Conservation (phyloP, 2,888 invertebrate species). For the Andrena hattorfiana region DNA sequence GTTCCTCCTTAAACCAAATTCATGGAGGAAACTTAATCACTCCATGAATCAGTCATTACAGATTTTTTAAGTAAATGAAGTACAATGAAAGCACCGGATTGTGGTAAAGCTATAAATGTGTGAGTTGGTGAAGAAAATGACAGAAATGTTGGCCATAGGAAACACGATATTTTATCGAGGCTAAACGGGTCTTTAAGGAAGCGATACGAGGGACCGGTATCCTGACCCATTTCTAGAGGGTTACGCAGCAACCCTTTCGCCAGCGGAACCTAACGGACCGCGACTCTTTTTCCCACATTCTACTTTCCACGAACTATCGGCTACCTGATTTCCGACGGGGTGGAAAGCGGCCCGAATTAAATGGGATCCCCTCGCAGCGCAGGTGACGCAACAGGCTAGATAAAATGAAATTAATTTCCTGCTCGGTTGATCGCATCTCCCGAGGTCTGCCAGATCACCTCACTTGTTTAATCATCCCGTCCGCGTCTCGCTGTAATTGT, state of each 20-base stretch:
- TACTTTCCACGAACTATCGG: constrained; percentile 76
- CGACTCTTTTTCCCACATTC: constrained; percentile 83
- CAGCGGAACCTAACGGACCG: constrained; percentile 79
- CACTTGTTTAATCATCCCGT: not conserved
- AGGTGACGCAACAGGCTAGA: constrained; percentile 61
- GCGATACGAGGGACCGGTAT: constrained; percentile 69
- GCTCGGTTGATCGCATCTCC: constrained; percentile 22
- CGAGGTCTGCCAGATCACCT: not conserved
- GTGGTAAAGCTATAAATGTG: not conserved
- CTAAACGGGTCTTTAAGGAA: constrained; percentile 79
- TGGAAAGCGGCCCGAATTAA: constrained; percentile 37
- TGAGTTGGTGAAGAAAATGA: not conserved
- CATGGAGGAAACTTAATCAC: not conserved
- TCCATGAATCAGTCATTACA: not conserved
- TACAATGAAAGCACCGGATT: not conserved
- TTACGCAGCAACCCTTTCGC: constrained; percentile 81
- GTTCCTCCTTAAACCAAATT: too few relatives aligned
- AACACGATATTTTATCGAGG: constrained; percentile 79
- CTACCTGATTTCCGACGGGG: constrained; percentile 66
- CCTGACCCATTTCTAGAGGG: constrained; percentile 78
- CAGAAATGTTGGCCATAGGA: constrained; percentile 49
- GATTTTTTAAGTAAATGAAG: not conserved
- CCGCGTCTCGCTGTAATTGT: not conserved
- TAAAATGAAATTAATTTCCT: constrained; percentile 60
- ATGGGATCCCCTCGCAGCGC: constrained; percentile 53